Evolutionary conservation across 2,797 vertebrate genomes (phyloP).

Genomic region (Ceyx erithaca): DNA sequence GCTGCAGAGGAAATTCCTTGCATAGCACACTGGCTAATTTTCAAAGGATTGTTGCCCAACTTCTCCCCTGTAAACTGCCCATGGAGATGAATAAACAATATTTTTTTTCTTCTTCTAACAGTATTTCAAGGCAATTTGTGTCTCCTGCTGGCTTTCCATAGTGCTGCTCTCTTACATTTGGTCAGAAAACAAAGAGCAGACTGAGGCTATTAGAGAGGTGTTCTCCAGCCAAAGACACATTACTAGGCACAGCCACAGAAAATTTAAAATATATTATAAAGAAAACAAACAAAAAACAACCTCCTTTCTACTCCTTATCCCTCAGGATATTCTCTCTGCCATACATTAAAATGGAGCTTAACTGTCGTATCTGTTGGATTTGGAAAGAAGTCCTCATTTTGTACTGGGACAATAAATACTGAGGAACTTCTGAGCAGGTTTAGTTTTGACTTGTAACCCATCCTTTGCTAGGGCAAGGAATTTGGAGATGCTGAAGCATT

Average conservation of each 20-base stretch:
- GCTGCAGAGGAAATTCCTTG: fast-evolving
- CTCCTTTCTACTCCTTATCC: neutral
- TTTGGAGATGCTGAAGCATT: neutral
- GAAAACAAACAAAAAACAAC: neutral
- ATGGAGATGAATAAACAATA: neutral
- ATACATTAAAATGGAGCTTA: neutral
- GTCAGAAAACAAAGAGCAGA: constrained; percentile 24
- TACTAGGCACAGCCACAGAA: neutral
- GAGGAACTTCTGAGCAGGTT: neutral
- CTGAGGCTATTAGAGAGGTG: constrained; percentile 1
- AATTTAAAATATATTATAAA: constrained; percentile 36
- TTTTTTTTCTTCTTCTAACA: neutral
- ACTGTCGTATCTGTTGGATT: neutral
- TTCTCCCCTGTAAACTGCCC: neutral
- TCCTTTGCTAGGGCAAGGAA: neutral
- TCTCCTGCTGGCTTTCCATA: constrained; percentile 8
- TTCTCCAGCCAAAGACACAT: constrained; percentile 32
- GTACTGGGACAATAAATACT: neutral
- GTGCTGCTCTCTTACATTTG: neutral
- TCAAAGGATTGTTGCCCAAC: neutral
- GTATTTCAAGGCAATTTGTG: constrained; percentile 18
- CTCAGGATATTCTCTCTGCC: neutral
- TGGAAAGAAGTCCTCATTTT: neutral
- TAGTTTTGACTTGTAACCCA: neutral
- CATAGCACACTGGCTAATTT: constrained; percentile 10